Percentiles rank a stretch among this genome's conserved stretches.
Evolutionary conservation across 2,797 vertebrate genomes (phyloP).

Genomic region (Cyclura pinguis): DNA sequence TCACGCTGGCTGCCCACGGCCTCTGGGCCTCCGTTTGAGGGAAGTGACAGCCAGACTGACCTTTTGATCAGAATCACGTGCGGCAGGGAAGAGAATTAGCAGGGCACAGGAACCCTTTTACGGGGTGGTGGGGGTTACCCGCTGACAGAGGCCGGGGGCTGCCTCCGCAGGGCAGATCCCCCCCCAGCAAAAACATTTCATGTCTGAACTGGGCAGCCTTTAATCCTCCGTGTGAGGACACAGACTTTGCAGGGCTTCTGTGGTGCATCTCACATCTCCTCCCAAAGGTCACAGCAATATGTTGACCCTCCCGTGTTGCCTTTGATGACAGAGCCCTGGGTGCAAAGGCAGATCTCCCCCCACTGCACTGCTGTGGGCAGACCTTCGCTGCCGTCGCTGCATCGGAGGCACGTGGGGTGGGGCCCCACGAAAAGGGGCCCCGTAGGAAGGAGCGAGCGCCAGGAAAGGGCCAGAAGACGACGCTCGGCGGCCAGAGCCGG

Average conservation of each 20-base stretch:
- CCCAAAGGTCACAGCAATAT: constrained; percentile 62
- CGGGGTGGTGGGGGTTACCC: not conserved
- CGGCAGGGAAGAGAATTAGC: constrained; percentile 66
- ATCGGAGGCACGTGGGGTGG: too few relatives aligned
- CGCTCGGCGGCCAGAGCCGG: constrained; percentile 70
- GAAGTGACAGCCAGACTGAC: constrained; percentile 80
- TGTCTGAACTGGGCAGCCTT: too few relatives aligned
- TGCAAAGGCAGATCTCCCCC: constrained; percentile 41
- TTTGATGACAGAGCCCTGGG: constrained; percentile 51
- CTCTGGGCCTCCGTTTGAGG: constrained; percentile 77
- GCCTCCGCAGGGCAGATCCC: constrained; percentile 67
- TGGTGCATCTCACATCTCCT: constrained; percentile 44
- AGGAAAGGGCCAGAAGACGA: constrained; percentile 72
- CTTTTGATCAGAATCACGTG: constrained; percentile 74
- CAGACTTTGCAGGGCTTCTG: constrained; percentile 60
- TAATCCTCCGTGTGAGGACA: not conserved
- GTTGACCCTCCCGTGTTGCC: constrained; percentile 48
- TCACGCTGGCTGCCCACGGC: constrained; percentile 73
- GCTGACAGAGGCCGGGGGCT: constrained; percentile 58
- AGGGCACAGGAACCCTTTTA: constrained; percentile 61
- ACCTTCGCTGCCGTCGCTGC: not conserved
- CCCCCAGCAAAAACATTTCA: constrained; percentile 40
- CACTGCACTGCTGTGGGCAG: constrained; percentile 61
- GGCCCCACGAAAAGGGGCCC: not conserved
- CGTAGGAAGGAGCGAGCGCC: constrained; percentile 63